Base-by-base conservation (phyloP, 2,113 vertebrate species). In the Sarotherodon lohbergeri region DNA sequence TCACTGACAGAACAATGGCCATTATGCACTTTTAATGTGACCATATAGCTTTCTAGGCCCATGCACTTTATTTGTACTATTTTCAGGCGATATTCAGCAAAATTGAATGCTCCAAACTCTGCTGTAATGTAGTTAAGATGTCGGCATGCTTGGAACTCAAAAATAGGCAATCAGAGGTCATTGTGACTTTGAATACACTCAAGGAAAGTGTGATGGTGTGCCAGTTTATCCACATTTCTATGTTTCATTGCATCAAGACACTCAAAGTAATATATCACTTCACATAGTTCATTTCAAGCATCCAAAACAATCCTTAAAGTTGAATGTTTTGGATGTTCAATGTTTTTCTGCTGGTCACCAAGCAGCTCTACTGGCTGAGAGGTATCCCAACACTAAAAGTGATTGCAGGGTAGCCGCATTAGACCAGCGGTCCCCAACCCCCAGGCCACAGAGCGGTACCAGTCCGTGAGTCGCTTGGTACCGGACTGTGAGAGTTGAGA, bases 341-440 rank as follows among this genome's bases (percentile, higher is more conserved):
- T 27, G 55, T 57, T 8, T 14, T 29, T 57, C 55, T 61, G 50
- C 36, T 52, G 52, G 13, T 50, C 59, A 43, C 59, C 2, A 10
- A 66, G 17, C 32, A 61, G 6, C 32, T 36, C 32, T 11, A 6
- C 9, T 36, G 32, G 61, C 59, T 36, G 17, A 81, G 61, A 19
- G n/a, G 19, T 10, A 39, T 13, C 32, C 54, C 36, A 11, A 29
- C 9, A 6, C 46, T 56, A 29, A 17, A 59, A 79, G 63, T 56
- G 54, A 78, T 2, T 16, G 17, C 24, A 12, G 10, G 17, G 10
- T 19, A 7, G 57, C 50, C 7, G 24, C 43, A 80, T 79, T 50
- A 80, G 12, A 41, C 46, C 52, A 55, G 52, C 52, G n/a, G 1
- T 22, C n/a, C 0, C 52, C n/a, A 12, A 22, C 10, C n/a, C 52